These are phyloP conservation scores for Nilaparvata lugens DNA, from an alignment of 1,140 invertebrate genomes.

Conservation along the genomic window DNA sequence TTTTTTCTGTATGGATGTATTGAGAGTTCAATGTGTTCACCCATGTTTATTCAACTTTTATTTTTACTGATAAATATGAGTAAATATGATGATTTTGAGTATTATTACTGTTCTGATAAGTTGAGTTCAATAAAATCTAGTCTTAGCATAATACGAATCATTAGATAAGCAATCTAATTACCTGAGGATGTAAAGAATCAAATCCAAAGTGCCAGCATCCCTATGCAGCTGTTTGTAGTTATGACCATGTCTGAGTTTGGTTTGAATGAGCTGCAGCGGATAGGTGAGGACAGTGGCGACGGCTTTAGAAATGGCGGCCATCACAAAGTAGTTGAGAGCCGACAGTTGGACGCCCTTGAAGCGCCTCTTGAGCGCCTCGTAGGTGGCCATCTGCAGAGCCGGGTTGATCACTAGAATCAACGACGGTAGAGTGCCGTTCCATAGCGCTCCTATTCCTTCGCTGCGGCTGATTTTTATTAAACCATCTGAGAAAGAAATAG, in stretches of 20 bases:
- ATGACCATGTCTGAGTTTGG: slow-evolving; percentile 56
- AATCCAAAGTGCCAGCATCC: slow-evolving; percentile 40
- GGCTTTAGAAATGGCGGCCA: slow-evolving; percentile 71
- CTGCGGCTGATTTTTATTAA: slow-evolving; percentile 35
- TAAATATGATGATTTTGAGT: too few relatives aligned
- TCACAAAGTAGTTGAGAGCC: slow-evolving; percentile 45
- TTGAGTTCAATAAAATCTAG: too few relatives aligned
- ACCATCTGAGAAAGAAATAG: slow-evolving; percentile 38
- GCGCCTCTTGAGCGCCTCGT: slow-evolving; percentile 68
- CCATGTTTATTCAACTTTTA: too few relatives aligned
- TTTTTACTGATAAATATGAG: too few relatives aligned
- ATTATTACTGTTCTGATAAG: too few relatives aligned
- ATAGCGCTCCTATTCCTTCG: slow-evolving; percentile 48
- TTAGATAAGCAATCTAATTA: too few relatives aligned
- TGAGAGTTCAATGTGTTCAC: too few relatives aligned
- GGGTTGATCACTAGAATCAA: slow-evolving; percentile 77
- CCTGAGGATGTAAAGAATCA: slow-evolving; percentile 51
- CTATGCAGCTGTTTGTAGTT: slow-evolving; percentile 36
- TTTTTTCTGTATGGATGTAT: too few relatives aligned
- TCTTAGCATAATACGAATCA: too few relatives aligned
- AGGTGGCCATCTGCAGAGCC: slow-evolving; percentile 85
- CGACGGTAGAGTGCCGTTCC: slow-evolving; percentile 76
- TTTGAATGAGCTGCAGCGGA: slow-evolving; percentile 80
- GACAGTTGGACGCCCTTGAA: slow-evolving; percentile 37
- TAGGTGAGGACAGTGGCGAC: slow-evolving; percentile 77